phyloP scores from a whole-genome alignment of 2,888 invertebrate genomes.

The Acleris cristana region DNA sequence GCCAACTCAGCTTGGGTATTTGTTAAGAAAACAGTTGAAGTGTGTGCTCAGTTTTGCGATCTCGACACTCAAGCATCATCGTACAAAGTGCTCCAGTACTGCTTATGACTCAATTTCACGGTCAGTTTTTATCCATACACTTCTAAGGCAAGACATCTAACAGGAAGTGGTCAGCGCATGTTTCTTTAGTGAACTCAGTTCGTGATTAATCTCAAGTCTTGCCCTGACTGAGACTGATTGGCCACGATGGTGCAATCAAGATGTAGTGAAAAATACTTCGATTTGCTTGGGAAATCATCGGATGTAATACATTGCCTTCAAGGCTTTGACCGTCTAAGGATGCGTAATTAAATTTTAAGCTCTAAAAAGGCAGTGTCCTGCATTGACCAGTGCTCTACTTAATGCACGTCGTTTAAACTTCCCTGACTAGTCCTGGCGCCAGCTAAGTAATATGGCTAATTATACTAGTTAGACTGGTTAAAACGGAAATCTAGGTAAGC shows the following conservation, averaged over 20 bases:
- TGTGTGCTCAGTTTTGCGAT: slow-evolving; percentile 12
- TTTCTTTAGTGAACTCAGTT: slow-evolving; percentile 43
- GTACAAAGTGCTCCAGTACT: slow-evolving; percentile 22
- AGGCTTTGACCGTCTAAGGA: slow-evolving; percentile 12
- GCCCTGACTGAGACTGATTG: slow-evolving; percentile 36
- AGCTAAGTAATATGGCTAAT: slow-evolving; percentile 40
- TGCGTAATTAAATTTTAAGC: slow-evolving; percentile 18
- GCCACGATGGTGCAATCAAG: slow-evolving; percentile 40
- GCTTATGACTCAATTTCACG: slow-evolving; percentile 26
- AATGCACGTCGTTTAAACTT: slow-evolving; percentile 15
- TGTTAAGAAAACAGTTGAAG: slow-evolving; percentile 25
- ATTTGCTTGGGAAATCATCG: slow-evolving; percentile 29
- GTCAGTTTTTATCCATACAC: slow-evolving; percentile 19
- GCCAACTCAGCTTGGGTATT: slow-evolving; percentile 7
- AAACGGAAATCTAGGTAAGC: slow-evolving; percentile 71
- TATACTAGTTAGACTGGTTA: slow-evolving; percentile 66
- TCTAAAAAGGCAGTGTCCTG: background rate
- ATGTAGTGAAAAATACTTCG: slow-evolving; percentile 28
- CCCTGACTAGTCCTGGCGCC: slow-evolving; percentile 5
- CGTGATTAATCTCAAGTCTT: slow-evolving; percentile 49
- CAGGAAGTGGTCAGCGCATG: slow-evolving; percentile 50
- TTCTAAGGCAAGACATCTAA: slow-evolving; percentile 17
- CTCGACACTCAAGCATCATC: slow-evolving; percentile 22
- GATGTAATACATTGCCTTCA: slow-evolving; percentile 31
- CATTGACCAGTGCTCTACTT: slow-evolving; percentile 12